phyloP scores from a whole-genome alignment of 1,140 invertebrate species.

The Tenebrio molitor region DNA sequence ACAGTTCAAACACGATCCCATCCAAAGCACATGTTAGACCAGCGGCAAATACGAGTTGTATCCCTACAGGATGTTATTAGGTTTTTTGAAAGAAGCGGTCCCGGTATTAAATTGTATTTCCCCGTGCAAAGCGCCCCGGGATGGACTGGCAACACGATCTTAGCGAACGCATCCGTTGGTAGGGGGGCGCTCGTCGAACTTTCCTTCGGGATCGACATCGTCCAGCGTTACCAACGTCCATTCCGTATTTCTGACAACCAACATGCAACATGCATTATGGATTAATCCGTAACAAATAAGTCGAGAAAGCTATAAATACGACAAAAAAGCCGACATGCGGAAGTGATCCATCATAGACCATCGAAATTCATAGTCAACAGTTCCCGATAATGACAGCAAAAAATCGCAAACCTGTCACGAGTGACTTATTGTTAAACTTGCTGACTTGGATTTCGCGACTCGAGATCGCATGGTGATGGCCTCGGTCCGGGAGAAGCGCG shows the following conservation, averaged over 20 bases:
- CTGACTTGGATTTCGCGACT: conserved; percentile 19
- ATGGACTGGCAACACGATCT: conserved; percentile 17
- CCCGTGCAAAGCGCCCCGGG: conserved; percentile 36
- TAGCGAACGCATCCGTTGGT: conserved; percentile 24
- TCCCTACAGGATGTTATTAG: background rate
- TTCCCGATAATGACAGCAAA: conserved; percentile 14
- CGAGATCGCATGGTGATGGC: background rate
- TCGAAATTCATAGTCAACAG: conserved; percentile 24
- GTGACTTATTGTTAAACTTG: conserved; percentile 23
- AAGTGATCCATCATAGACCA: conserved; percentile 22
- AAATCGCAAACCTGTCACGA: conserved; percentile 3
- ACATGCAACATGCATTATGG: conserved; percentile 58
- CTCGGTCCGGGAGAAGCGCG: background rate
- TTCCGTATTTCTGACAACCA: conserved; percentile 58
- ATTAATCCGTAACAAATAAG: conserved; percentile 44
- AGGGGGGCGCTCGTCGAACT: background rate
- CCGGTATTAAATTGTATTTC: conserved; percentile 29
- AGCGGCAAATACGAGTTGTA: conserved; percentile 9
- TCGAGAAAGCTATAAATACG: conserved; percentile 28
- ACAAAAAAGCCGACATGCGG: conserved; percentile 23
- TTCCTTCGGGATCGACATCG: conserved; percentile 48
- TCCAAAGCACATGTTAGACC: conserved; percentile 27
- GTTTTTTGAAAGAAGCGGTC: background rate
- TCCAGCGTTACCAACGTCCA: conserved; percentile 58
- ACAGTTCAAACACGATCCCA: conserved; percentile 12